These are phyloP conservation scores for Watsonalla cultraria DNA, from an alignment of 2,888 invertebrate species.

Conservation along the genomic window DNA sequence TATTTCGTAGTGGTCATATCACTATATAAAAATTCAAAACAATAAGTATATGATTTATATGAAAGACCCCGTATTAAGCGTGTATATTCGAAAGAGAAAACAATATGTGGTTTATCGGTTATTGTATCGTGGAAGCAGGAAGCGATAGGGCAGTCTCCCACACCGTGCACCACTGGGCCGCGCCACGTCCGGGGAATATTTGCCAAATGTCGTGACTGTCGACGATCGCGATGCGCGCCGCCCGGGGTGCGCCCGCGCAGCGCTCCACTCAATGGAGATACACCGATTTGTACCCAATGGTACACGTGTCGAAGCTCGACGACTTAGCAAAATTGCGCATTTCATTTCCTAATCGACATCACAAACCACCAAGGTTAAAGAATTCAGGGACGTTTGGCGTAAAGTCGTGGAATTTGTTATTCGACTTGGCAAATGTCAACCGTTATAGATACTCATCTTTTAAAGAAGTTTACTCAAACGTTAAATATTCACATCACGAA, in stretches of 20 bases:
- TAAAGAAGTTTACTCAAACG: neutral
- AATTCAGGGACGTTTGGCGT: slow-evolving; percentile 26
- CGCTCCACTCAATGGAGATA: slow-evolving; percentile 66
- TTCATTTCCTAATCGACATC: slow-evolving; percentile 39
- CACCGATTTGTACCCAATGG: slow-evolving; percentile 69
- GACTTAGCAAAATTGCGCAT: slow-evolving; percentile 47
- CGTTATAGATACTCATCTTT: neutral
- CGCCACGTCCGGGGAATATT: slow-evolving; percentile 69
- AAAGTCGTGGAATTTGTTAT: slow-evolving; percentile 38
- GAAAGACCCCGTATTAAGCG: neutral
- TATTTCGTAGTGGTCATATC: too few relatives aligned
- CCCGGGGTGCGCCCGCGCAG: slow-evolving; percentile 65
- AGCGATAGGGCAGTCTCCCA: slow-evolving; percentile 73
- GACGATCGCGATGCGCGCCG: slow-evolving; percentile 74
- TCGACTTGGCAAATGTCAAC: slow-evolving; percentile 9
- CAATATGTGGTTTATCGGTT: slow-evolving; percentile 54
- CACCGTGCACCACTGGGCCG: slow-evolving; percentile 50
- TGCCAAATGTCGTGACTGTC: slow-evolving; percentile 76
- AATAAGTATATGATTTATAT: too few relatives aligned
- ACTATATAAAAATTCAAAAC: too few relatives aligned
- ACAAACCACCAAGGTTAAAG: slow-evolving; percentile 29
- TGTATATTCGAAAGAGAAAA: slow-evolving; percentile 19
- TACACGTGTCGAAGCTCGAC: slow-evolving; percentile 57
- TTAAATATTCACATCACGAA: neutral
- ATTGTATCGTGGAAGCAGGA: slow-evolving; percentile 69